Base-by-base conservation (phyloP, 2,797 vertebrate genomes). In the Enteromius paludinosus region DNA sequence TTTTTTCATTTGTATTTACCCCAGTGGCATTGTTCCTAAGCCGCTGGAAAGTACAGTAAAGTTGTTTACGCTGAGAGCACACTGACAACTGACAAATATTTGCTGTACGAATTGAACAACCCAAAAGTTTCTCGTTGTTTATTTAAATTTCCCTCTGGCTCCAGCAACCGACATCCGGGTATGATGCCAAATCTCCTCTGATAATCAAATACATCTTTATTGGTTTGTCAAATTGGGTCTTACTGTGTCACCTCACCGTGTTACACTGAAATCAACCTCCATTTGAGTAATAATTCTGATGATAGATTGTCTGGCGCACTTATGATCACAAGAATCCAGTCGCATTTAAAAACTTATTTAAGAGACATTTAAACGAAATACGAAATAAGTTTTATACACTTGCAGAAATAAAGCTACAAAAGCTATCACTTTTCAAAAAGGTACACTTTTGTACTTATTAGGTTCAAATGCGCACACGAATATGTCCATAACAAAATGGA, bases 171-270 rank as follows among this genome's bases (percentile, higher is more conserved):
- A 74, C 23, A 81, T 81, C 30, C 59, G 47, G 61, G 4, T 56
- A 23, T 10, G 5, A 74, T 18, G 20, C 10, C 33, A 65, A 61
- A 81, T 41, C 69, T 73, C 45, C 28, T 49, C 59, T 62, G 43
- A 30, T 65, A 66, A 74, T 73, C 33, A 81, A 74, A 65, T 43
- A n/a, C 59, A 74, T 81, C 70, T 74, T 81, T 52, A 72, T 71
- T 35, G 9, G 28, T 47, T 71, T 71, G 20, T 62, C 25, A 80
- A 62, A 62, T 8, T 17, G 14, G 23, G 54, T 56, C 1, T 70
- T 3, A n/a, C 23, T 79, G 49, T 3, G 43, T 47, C 9, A 49
- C 14, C 5, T 72, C 47, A 35, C 17, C 10, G 15, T 9, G 17
- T 78, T 49, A 11, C 20, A n/a, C 17, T 23, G 9, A 43, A 65